Evolutionary conservation across 2,113 vertebrate genomes (phyloP), one percentile per base, ranked within the genome.

Genomic region (Rhegmatorhina hoffmannsi): DNA sequence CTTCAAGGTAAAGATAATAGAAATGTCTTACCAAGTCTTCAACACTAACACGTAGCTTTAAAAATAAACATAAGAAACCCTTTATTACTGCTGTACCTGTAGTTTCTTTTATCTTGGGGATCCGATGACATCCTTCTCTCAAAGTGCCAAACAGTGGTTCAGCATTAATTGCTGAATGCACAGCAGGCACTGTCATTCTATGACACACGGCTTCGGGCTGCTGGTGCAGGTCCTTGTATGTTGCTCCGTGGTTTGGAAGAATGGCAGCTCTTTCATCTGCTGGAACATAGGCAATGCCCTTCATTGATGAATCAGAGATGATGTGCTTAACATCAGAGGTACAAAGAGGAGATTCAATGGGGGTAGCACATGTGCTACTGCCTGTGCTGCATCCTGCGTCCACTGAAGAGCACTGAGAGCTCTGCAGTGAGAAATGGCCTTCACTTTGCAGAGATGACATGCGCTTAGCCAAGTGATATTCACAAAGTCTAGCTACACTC

Each of bases 101-200:
- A 97, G 99, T 99, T 99, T 99, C 99, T 97, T 99, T 99, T 94
- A 99, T 99, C 98, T 99, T 99, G 97, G 99, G 98, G 95, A 99
- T 98, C 91, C 99, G 98, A 96, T 99, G 99, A 95, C 98, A 98
- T 92, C 98, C 98, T 17, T 99, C 99, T 93, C 98, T 98, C 96
- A 98, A 97, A 55, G 98, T 98, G 90, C 98, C 98, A 5, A 99
- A 98, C 36, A 98, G 89, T 17, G 99, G 98, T 66, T 99, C 99
- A 19, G 99, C 97, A 76, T 98, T 99, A 89, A 99, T 97, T 73
- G 98, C 95, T 92, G 98, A 98, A 78, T 99, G 99, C 97, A 98
- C 98, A 31, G 98, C 98, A 87, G 99, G 99, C 89, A 99, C 98
- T 23, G 98, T 98, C 98, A 99, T 98, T 95, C 99, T 98, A 52